Evolutionary conservation across 2,888 invertebrate genomes (phyloP), one percentile per base, ranked within the genome.

Genomic region (Troilus luridus): DNA sequence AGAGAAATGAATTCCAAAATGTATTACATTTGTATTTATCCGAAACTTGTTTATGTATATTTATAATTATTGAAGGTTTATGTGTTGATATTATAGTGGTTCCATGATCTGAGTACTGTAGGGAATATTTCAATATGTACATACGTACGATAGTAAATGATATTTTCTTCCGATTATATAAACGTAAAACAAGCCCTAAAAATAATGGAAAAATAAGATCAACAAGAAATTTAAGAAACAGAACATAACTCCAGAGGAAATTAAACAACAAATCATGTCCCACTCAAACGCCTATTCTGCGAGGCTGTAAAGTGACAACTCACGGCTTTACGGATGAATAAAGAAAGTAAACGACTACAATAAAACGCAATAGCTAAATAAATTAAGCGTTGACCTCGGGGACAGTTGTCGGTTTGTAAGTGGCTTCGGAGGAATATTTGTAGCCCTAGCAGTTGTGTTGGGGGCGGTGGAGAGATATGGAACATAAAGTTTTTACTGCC

Each of bases 331-430:
- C 14, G 27, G 72, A 72, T 72, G 14, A 72, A 72, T 72, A 72
- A 72, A 72, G 72, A 72, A 72, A 72, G 72, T 14, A 72, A 72
- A 72, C 24, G 27, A 14, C 1, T 14, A 19, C 27, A 72, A 24
- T 72, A 72, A 72, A 72, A 72, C 72, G 14, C 72, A 72, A 72
- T 72, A 72, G 19, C 72, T 72, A 72, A 72, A 72, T 72, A 72
- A 72, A 72, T 72, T 72, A 72, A 72, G 72, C 14, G 81, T 85
- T 85, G 56, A 85, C 81, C 81, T n/a, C 81, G 81, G 56, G 72
- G 14, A 72, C 81, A 56, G 54, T 56, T 56, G 21, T 41, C 81
- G 81, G 56, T 54, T 77, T 41, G 10, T 77, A 77, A 77, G 19
- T 7, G 81, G 10, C 54, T 56, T 17, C 0, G 9, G 21, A 21